Evolutionary conservation across 92 coral and sea anemone species (phyloP), one percentile per base, ranked within the genome.

Genomic region (Epizoanthus stellaris): DNA sequence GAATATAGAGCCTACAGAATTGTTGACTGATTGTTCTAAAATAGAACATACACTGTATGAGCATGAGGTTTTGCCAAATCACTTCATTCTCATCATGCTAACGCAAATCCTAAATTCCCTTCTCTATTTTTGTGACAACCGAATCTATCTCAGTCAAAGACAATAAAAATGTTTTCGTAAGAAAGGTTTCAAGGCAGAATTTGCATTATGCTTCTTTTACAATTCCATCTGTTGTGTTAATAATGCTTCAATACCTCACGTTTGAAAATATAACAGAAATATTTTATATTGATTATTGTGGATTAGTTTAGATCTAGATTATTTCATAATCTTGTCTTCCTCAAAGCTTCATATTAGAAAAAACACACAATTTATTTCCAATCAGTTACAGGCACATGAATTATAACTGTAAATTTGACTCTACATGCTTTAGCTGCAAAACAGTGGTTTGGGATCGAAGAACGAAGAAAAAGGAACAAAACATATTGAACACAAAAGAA

Each of bases 321-420:
- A 43, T 63, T 79, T 79, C 58, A 61, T 45, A 70, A 79, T 70
- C 83, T 79, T 79, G 60, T 79, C 23, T 5, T 15, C 42, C n/a
- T 6, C 30, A 68, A 34, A 0, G 47, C 73, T 12, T 43, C 13
- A 21, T 19, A 34, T 23, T 79, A 23, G 59, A 62, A 79, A 61
- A 47, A 20, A 38, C 40, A 47, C 56, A 11, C 10, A 52, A 43
- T 17, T 20, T n/a, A 43, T 43, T 64, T 39, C 58, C 45, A 38
- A 17, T 30, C 16, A 43, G 59, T 62, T 25, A 21, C 56, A 70
- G 45, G 67, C 82, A 61, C 70, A 77, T 77, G 70, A 20, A 79
- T 11, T 34, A 47, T 45, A 19, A 3, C 66, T 34, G 9, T 10
- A 45, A 45, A 45, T 6, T 6, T 45, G 52, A 45, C 15, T 12